Percentiles rank a stretch among this genome's conserved stretches.
These are phyloP conservation scores for Tetragnatha montana DNA, from an alignment of 2,888 invertebrate genomes.

Conservation along the genomic window DNA sequence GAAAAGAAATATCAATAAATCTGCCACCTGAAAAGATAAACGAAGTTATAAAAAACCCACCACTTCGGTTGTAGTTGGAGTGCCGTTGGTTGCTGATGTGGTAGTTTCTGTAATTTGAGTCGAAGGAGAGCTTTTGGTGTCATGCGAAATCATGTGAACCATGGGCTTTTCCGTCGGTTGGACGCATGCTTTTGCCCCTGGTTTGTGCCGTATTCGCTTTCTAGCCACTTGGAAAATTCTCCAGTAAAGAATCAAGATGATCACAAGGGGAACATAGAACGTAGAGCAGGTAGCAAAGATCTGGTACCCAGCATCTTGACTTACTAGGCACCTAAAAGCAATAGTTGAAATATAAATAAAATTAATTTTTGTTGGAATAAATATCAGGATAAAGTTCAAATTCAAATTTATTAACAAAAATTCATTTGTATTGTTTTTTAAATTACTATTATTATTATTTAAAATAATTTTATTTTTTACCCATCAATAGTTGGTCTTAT, in stretches of 20 bases:
- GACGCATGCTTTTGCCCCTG: constrained; percentile 72
- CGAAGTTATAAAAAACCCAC: constrained; percentile 25
- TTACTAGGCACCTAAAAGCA: constrained; percentile 85
- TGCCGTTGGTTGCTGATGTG: constrained; percentile 52
- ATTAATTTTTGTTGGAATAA: not conserved
- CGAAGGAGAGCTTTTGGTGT: constrained; percentile 52
- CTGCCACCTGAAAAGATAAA: no score
- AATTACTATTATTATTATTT: no score
- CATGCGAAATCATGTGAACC: constrained; percentile 42
- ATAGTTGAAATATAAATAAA: no score
- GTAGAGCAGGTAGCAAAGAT: constrained; percentile 98
- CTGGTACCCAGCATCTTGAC: constrained; percentile 92
- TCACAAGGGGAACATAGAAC: constrained; percentile 95
- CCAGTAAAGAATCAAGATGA: constrained; percentile 96
- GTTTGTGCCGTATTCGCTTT: constrained; percentile 84
- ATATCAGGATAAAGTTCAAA: not conserved
- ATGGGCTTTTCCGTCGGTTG: constrained; percentile 43
- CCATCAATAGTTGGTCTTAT: no score
- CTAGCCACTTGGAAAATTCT: constrained; percentile 97
- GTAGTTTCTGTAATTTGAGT: constrained; percentile 49
- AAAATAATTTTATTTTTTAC: no score
- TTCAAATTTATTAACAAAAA: no score
- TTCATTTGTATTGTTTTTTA: no score
- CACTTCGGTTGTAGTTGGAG: constrained; percentile 18
- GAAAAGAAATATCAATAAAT: no score